Evolutionary conservation across 2,113 vertebrate species (phyloP).

Genomic region (Semicossyphus pulcher): DNA sequence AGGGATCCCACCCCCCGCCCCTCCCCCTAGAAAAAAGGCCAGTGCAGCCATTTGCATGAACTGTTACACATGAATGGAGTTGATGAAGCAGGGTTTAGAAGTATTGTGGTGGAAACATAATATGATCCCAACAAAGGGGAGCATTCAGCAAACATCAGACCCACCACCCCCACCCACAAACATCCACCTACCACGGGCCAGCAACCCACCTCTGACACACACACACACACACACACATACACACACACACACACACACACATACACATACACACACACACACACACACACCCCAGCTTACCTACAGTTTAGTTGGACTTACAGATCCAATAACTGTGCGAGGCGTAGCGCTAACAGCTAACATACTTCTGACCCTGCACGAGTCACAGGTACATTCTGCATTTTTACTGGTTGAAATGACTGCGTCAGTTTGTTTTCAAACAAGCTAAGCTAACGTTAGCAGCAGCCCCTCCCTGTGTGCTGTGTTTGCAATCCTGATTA

Average conservation of each 20-base stretch:
- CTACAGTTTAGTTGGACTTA: no score
- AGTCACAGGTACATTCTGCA: no score
- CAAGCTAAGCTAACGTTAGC: no score
- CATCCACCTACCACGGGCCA: slow-evolving; percentile 53
- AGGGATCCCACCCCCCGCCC: slow-evolving; percentile 45
- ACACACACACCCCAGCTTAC: background rate
- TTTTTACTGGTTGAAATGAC: no score
- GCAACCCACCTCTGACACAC: slow-evolving; percentile 61
- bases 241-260: background rate
- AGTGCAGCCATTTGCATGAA: slow-evolving; percentile 84
- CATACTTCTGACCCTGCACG: no score
- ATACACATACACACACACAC: slow-evolving; percentile 12
- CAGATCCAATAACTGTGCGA: no score
- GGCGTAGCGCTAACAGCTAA: no score
- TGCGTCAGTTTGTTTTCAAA: no score
- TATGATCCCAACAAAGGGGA: slow-evolving; percentile 83
- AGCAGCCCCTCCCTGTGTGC: no score
- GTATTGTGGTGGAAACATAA: slow-evolving; percentile 87
- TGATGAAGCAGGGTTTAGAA: slow-evolving; percentile 84
- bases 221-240: background rate
- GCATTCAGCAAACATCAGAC: slow-evolving; percentile 76
- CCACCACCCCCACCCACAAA: slow-evolving; percentile 22
- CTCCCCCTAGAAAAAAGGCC: slow-evolving; percentile 61
- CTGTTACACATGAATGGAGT: slow-evolving; percentile 86
- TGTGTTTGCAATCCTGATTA: no score